Evolutionary conservation across 2,888 invertebrate species (phyloP).

Genomic region (Kuschelorhynchus macadamiae): DNA sequence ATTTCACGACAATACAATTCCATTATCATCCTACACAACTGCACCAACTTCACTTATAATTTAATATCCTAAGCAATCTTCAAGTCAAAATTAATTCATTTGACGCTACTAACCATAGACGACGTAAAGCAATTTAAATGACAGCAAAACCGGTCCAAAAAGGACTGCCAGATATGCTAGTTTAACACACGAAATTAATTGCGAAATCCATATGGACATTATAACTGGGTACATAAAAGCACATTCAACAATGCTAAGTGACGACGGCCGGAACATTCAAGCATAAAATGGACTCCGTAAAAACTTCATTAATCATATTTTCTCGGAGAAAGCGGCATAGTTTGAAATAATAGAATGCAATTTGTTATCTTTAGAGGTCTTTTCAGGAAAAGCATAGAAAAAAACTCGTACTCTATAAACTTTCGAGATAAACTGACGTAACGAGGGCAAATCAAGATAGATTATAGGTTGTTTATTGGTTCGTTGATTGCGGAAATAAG

Average conservation of each 20-base stretch:
- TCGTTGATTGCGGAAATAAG: too few species aligned
- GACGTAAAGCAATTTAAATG: too few species aligned
- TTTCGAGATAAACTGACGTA: slow-evolving; percentile 7
- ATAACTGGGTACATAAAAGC: too few species aligned
- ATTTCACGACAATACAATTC: too few species aligned
- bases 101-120: too few species aligned
- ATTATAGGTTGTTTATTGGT: background rate
- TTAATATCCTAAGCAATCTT: too few species aligned
- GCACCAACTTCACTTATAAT: too few species aligned
- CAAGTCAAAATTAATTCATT: too few species aligned
- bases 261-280: slow-evolving; percentile 20
- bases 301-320: slow-evolving; percentile 45
- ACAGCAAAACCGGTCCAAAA: too few species aligned
- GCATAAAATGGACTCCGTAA: slow-evolving; percentile 35
- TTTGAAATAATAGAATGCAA: slow-evolving; percentile 41
- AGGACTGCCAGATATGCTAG: background rate
- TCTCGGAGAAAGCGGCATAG: slow-evolving; percentile 32
- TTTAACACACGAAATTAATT: slow-evolving; percentile 33
- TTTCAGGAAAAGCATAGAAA: slow-evolving; percentile 1
- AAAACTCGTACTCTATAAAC: background rate
- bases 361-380: slow-evolving; percentile 35
- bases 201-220: slow-evolving; percentile 30
- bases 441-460: slow-evolving; percentile 14
- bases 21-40: too few species aligned
- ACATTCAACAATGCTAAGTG: slow-evolving; percentile 23